A percentile compares a stretch with the other conserved stretches of the same genome.
phyloP scores from a whole-genome alignment of 35 echinoderm and acorn worm genomes.

The Diadema setosum region DNA sequence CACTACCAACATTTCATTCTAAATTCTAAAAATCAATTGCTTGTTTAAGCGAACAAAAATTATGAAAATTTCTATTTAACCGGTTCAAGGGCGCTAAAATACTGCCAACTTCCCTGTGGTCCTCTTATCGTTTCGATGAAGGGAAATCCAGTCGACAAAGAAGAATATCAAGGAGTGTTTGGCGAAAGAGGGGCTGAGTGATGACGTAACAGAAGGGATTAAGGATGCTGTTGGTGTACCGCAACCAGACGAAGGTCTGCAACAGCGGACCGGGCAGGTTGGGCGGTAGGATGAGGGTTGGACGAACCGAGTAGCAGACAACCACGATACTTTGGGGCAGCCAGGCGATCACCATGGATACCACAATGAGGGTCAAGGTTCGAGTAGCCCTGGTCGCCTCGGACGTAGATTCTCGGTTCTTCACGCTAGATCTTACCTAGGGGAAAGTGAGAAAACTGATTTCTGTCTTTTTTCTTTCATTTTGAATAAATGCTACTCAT shows the following conservation, averaged over 20 bases:
- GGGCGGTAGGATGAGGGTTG: background rate
- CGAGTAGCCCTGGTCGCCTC: background rate
- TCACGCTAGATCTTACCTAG: no score
- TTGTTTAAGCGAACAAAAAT: no score
- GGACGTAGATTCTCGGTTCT: background rate
- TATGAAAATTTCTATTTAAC: no score
- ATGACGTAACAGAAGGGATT: background rate
- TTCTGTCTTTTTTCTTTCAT: no score
- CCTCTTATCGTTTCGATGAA: no score
- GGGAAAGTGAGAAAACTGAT: no score
- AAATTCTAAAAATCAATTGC: no score
- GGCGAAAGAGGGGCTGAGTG: background rate
- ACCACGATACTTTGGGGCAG: background rate
- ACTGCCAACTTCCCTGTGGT: no score
- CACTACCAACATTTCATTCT: no score
- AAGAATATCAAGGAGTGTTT: background rate
- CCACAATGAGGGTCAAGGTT: background rate
- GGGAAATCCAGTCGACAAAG: no score
- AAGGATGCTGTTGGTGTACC: slow-evolving; percentile 4
- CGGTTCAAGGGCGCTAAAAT: no score
- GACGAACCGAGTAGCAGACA: background rate
- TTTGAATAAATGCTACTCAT: no score
- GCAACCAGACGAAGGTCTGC: background rate
- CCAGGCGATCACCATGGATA: slow-evolving; percentile 6
- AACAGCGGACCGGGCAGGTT: background rate